Base-by-base conservation (phyloP, 1,140 invertebrate genomes). In the Asbolus verrucosus region DNA sequence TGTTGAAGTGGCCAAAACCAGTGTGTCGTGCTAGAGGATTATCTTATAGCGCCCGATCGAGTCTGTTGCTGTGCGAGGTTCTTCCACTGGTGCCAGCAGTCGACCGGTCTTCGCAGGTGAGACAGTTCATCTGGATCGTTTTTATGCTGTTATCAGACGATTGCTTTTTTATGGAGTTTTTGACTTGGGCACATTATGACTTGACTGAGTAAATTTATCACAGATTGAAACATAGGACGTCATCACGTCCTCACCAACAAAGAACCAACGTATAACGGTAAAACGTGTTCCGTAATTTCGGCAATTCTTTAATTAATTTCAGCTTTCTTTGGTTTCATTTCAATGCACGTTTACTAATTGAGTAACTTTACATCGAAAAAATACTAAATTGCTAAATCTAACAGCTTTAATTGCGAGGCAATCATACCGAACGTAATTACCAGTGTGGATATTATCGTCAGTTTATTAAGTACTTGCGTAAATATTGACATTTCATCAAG, bases 101-200 rank as follows among this genome's bases (percentile, higher is more conserved):
- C 66, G 65, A 70, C 69, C 69, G 69, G 69, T 70, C 62, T 70
- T 66, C 13, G 41, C 69, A 70, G 69, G 69, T 70, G 69, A 70
- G 69, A 54, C 41, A 46, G 31, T 46, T 66, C 68, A 54, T 66
- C 19, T 31, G 69, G 46, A 62, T 13, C 39, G 18, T 70, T 70
- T 69, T 66, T 70, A 24, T 66, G 66, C 69, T 70, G 69, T 70
- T 70, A 70, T 70, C 62, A 70, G 62, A 31, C 68, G 24, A 65
- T 70, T 69, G 18, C 41, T 15, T 69, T 69, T 50, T 33, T 36
- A 11, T 27, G 24, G 24, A 3, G 8, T 27, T 4, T 27, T 62
- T 62, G n/a, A 18, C 11, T 36, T 50, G n/a, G 15, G 6, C 14
- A 50, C 3, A 9, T 59, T 6, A 18, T 21, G 5, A n/a, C 24